These are phyloP conservation scores for Fundulus diaphanus DNA, from an alignment of 2,797 vertebrate species.

Conservation along the genomic window DNA sequence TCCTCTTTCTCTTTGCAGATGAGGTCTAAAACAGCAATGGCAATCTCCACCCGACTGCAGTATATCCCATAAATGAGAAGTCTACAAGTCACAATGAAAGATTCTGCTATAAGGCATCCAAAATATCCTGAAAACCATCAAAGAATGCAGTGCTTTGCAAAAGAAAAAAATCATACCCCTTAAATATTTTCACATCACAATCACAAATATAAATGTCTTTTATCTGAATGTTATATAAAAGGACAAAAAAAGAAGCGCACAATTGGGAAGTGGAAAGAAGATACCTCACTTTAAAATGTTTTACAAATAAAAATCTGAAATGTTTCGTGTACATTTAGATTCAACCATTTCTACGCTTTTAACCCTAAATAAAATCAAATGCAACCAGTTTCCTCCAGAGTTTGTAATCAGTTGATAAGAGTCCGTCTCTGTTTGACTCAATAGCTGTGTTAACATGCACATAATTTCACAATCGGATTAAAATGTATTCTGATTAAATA, in stretches of 20 bases:
- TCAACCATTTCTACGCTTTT: background rate
- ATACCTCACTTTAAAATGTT: background rate
- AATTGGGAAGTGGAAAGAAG: background rate
- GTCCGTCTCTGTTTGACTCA: background rate
- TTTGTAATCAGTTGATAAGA: background rate
- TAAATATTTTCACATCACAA: background rate
- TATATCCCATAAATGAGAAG: constrained; percentile 93
- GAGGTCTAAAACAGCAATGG: constrained; percentile 88
- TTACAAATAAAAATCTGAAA: background rate
- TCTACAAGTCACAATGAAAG: constrained; percentile 68
- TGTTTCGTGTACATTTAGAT: background rate
- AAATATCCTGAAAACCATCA: background rate
- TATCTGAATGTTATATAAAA: background rate
- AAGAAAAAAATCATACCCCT: background rate
- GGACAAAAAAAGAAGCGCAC: background rate
- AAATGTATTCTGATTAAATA: too few species aligned
- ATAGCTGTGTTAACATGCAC: background rate
- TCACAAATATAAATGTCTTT: background rate
- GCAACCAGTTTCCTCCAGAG: background rate
- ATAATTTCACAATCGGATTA: too few species aligned
- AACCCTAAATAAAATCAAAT: background rate
- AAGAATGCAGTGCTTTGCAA: background rate
- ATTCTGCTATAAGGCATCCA: background rate
- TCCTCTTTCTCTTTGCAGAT: constrained; percentile 95
- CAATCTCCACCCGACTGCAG: constrained; percentile 92